Conservation (phyloP, 2,888 invertebrate species). For the Lycocerus yunnanus region DNA sequence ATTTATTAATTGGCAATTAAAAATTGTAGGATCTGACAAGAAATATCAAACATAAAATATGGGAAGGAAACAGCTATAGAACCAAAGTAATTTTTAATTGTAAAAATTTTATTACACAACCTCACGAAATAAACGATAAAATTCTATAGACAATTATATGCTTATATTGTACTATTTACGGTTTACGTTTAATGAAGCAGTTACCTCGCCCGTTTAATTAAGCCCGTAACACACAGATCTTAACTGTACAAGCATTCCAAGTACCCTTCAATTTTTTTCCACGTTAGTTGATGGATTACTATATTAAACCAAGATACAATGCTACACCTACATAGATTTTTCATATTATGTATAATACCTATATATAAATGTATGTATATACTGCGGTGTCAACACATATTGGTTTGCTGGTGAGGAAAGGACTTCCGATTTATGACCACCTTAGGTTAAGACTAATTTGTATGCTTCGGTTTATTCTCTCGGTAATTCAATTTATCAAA, state of each 20-base stretch:
- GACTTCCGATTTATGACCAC: too few relatives aligned
- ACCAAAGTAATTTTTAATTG: background rate
- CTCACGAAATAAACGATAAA: background rate
- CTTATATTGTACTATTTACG: background rate
- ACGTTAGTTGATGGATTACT: background rate
- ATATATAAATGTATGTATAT: too few relatives aligned
- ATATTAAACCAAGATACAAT: background rate
- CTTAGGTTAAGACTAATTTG: too few relatives aligned
- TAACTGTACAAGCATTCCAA: background rate
- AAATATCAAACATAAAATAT: background rate
- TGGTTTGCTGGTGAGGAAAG: too few relatives aligned
- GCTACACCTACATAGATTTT: too few relatives aligned
- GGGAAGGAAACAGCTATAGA: background rate
- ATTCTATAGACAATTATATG: background rate
- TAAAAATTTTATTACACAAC: background rate
- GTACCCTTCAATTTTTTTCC: background rate
- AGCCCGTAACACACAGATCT: background rate
- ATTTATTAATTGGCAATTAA: background rate
- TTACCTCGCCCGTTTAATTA: background rate
- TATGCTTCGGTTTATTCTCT: too few relatives aligned
- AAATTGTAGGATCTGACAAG: background rate
- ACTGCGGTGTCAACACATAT: too few relatives aligned
- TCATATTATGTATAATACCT: too few relatives aligned
- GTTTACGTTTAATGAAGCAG: background rate
- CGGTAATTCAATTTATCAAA: too few relatives aligned